Evolutionary conservation across 2,797 vertebrate species (phyloP).

Genomic region (Rachycentron canadum): DNA sequence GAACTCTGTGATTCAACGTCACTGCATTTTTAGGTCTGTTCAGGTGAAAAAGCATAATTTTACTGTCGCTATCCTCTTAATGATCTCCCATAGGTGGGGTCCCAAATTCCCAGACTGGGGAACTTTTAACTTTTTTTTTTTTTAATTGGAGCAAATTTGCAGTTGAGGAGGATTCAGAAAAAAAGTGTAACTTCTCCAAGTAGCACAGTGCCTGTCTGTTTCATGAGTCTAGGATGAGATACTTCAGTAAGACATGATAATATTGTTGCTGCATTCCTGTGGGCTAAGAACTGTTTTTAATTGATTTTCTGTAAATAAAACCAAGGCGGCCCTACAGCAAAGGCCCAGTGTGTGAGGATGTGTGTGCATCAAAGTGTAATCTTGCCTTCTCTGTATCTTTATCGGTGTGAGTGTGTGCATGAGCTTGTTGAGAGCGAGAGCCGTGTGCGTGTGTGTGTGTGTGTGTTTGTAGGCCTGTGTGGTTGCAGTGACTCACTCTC

Average conservation of each 20-base stretch:
- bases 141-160: constrained; percentile 19
- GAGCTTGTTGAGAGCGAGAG: constrained; percentile 29
- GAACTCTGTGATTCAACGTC: no score
- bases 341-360: constrained; percentile 23
- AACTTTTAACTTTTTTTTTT: constrained; percentile 7
- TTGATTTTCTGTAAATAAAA: constrained; percentile 73
- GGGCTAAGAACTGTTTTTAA: constrained; percentile 58
- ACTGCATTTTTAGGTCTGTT: background rate
- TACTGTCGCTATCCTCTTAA: background rate
- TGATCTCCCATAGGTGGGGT: background rate
- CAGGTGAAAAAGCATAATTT: background rate
- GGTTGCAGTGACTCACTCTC: constrained; percentile 75
- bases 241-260: constrained; percentile 24
- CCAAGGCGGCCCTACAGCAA: constrained; percentile 42
- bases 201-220: constrained; percentile 27
- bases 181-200: constrained; percentile 43
- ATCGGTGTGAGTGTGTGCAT: constrained; percentile 5
- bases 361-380: constrained; percentile 44
- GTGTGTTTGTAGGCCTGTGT: constrained; percentile 52
- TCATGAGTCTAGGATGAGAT: constrained; percentile 23
- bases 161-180: background rate
- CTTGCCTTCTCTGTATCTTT: constrained; percentile 31
- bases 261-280: constrained; percentile 41
- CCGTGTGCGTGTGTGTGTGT: no score
- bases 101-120: background rate